Evolutionary conservation across 2,797 vertebrate species (phyloP), one percentile per base, ranked within the genome.

Genomic region (Vespertilio murinus): DNA sequence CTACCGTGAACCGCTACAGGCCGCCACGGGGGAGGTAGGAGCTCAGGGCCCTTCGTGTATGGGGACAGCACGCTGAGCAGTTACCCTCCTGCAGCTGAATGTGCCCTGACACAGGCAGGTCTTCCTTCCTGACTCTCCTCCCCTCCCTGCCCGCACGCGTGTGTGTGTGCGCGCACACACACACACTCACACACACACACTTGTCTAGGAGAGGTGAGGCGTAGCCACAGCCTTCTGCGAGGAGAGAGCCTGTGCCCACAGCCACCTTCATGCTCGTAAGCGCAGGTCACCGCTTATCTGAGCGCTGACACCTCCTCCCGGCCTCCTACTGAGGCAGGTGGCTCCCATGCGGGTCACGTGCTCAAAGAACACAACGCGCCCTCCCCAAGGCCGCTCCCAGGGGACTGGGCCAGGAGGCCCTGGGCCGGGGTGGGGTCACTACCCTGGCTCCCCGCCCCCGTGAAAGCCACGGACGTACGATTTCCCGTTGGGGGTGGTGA

Each of bases 401-500:
- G 71, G 80, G 65, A 22, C 45, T 5, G 45, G 89, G 61, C 89
- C 25, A 79, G 40, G 35, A 94, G 95, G 90, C 74, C 93, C 74
- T 22, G 45, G 54, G 86, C 89, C 38, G 45, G 59, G 95, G 23
- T 5, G 65, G 88, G 54, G 52, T 13, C 61, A 8, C 80, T 67
- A 47, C 79, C 86, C 22, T 40, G 3, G 47, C 30, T 91, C 42
- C 87, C 61, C 90, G 47, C 95, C 94, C 95, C 85, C 10, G 6
- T 2, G 83, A 95, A 91, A 83, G 49, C 74, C 52, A 0, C 6
- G 69, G 33, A 75, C 99, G 0, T 98, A 99, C 99, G 97, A 98
- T 98, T 99, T 99, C 93, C 99, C 99, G 6, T 98, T 99, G 40
- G 99, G 99, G 35, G 99, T 99, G 6, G 99, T 99, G 97, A 99